These are phyloP conservation scores for Drosophila conformis DNA, from an alignment of 2,888 invertebrate genomes.

Conservation along the genomic window DNA sequence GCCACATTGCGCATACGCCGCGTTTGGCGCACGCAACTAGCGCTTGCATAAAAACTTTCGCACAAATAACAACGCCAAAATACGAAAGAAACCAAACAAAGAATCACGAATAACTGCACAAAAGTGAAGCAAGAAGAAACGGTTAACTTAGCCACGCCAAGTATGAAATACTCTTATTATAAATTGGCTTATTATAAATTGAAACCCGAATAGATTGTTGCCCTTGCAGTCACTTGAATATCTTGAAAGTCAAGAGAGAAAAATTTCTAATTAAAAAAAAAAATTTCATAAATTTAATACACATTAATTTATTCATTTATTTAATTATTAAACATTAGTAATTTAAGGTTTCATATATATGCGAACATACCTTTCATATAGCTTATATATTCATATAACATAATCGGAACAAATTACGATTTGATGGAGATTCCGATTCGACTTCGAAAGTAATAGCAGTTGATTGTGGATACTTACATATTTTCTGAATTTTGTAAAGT, in stretches of 20 bases:
- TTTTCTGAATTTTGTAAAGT: neutral
- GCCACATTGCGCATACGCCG: constrained; percentile 71
- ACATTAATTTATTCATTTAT: neutral
- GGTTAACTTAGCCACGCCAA: neutral
- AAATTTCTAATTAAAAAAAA: neutral
- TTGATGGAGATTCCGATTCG: neutral
- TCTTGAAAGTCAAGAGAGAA: neutral
- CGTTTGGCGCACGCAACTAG: constrained; percentile 62
- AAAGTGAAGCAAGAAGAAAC: neutral
- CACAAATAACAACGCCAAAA: constrained; percentile 31
- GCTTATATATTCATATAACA: neutral
- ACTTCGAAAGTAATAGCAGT: neutral
- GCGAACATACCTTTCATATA: neutral
- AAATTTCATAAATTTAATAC: neutral
- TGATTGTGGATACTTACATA: neutral
- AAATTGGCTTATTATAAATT: too few species aligned
- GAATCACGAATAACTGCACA: constrained; percentile 17
- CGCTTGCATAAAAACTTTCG: constrained; percentile 64
- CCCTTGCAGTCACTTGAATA: neutral
- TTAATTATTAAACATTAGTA: neutral
- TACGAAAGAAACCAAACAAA: constrained; percentile 20
- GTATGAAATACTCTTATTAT: neutral
- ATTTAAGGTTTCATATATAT: neutral
- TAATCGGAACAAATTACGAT: neutral
- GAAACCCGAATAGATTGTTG: neutral